Evolutionary conservation across 2,888 invertebrate species (phyloP).

Genomic region (Eledona agricola): DNA sequence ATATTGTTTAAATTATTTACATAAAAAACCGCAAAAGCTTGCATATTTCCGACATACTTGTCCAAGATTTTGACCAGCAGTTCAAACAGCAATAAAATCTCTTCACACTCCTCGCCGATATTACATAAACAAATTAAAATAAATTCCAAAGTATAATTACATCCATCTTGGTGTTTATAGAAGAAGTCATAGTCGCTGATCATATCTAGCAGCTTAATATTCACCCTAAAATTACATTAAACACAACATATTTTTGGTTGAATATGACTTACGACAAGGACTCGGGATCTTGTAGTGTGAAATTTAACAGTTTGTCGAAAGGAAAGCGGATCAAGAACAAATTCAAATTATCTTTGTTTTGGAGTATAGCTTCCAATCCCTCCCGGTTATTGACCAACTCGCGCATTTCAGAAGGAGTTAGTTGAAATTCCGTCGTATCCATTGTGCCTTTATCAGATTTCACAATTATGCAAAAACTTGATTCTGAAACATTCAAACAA

Average conservation of each 20-base stretch:
- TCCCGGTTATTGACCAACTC: slow-evolving; percentile 1
- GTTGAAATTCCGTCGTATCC: no score
- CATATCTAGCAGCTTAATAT: slow-evolving; percentile 3
- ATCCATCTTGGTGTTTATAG: slow-evolving; percentile 1
- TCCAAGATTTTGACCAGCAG: slow-evolving; percentile 4
- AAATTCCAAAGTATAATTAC: slow-evolving; percentile 13
- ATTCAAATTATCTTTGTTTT: not conserved
- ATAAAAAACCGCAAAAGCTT: slow-evolving; percentile 1
- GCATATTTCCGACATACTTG: slow-evolving; percentile 5
- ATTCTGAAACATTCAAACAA: no score
- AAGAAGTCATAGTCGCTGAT: slow-evolving; percentile 5
- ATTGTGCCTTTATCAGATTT: no score
- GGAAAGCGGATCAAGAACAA: slow-evolving; percentile 9
- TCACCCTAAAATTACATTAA: slow-evolving; percentile 4
- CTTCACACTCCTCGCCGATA: not conserved
- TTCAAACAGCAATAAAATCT: slow-evolving; percentile 1
- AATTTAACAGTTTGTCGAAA: slow-evolving; percentile 10
- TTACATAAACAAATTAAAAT: slow-evolving; percentile 13
- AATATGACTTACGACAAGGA: slow-evolving; percentile 2
- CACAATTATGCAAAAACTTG: no score
- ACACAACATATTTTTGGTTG: not conserved
- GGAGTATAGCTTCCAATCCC: not conserved
- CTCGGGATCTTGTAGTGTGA: not conserved
- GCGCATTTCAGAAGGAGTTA: no score
- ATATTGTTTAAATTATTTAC: not conserved